Percentiles rank a stretch among this genome's conserved stretches.
Conservation (phyloP, 1,140 invertebrate species). For the Apis florea region DNA sequence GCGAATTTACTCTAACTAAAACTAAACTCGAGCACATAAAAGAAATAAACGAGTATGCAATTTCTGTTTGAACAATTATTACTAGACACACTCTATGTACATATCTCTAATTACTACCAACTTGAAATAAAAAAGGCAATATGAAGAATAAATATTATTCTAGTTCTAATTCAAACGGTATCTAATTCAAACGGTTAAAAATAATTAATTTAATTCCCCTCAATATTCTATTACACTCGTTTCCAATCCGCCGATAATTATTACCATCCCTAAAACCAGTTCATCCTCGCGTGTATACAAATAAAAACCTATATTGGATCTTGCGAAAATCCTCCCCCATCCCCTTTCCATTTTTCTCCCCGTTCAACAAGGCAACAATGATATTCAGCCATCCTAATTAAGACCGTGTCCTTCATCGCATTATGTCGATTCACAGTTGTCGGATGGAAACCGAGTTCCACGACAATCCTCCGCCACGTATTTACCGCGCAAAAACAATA, state of each 20-base stretch:
- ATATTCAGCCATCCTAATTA: conserved; percentile 46
- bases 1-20: too few relatives aligned
- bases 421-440: conserved; percentile 5
- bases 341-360: conserved; percentile 1
- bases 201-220: too few relatives aligned
- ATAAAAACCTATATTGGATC: conserved; percentile 4
- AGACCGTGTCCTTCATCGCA: conserved; percentile 22
- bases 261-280: neutral
- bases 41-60: too few relatives aligned
- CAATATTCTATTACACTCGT: too few relatives aligned
- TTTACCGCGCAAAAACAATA: conserved; percentile 25
- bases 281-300: neutral
- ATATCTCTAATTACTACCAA: too few relatives aligned
- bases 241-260: neutral
- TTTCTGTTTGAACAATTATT: too few relatives aligned
- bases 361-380: conserved; percentile 2
- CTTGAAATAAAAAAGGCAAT: too few relatives aligned
- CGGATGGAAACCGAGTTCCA: neutral
- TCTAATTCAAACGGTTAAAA: too few relatives aligned
- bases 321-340: neutral
- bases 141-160: too few relatives aligned
- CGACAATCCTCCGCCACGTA: neutral
- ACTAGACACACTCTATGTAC: too few relatives aligned
- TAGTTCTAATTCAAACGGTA: too few relatives aligned
- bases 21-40: too few relatives aligned